Conservation (phyloP, 2,113 vertebrate genomes). For the Anhinga rufa region DNA sequence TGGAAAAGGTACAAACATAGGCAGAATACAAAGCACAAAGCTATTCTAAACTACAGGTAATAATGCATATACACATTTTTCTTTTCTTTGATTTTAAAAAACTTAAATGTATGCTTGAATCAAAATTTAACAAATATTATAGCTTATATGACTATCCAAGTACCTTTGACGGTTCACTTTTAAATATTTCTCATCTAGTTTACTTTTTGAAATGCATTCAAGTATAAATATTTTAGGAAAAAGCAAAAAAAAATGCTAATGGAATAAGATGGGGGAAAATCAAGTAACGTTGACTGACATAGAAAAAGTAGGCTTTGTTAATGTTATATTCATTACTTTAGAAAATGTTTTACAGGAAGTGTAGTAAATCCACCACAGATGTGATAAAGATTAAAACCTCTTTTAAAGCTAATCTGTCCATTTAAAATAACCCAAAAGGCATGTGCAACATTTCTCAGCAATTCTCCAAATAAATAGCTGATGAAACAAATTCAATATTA, state of each 20-base stretch:
- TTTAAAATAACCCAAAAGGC: slow-evolving; percentile 44
- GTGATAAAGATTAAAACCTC: slow-evolving; percentile 44
- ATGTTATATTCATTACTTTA: slow-evolving; percentile 15
- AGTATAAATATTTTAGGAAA: background rate
- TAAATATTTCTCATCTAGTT: background rate
- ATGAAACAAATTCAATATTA: background rate
- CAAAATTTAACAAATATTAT: background rate
- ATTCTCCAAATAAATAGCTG: background rate
- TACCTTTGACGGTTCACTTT: background rate
- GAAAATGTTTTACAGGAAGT: background rate
- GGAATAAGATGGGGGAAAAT: background rate
- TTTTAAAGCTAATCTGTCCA: slow-evolving; percentile 20
- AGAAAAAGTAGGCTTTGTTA: slow-evolving; percentile 14
- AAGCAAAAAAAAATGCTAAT: background rate
- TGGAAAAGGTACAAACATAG: background rate
- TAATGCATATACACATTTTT: background rate
- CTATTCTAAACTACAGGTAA: background rate
- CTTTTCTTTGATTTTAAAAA: background rate
- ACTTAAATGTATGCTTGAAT: background rate
- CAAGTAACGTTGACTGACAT: background rate
- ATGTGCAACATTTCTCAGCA: slow-evolving; percentile 21
- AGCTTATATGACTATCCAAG: background rate
- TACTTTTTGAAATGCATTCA: background rate
- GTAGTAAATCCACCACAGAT: slow-evolving; percentile 37
- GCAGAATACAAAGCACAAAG: background rate